These are phyloP conservation scores for Ctenodactylus gundi DNA, from an alignment of 2,113 vertebrate genomes.

Conservation along the genomic window DNA sequence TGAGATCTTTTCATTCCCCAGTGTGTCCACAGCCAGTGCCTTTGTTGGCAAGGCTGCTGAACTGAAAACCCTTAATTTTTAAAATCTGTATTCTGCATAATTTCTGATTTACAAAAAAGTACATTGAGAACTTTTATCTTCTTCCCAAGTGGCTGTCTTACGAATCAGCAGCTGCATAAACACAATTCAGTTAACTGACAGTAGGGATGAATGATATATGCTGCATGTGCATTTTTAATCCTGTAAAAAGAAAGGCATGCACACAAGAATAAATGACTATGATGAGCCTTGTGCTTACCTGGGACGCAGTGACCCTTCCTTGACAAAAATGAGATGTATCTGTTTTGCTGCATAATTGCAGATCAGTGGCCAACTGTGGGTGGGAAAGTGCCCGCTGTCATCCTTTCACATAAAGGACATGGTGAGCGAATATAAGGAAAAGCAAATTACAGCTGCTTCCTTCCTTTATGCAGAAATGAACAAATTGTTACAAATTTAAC, in stretches of 20 bases:
- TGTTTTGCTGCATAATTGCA: not conserved
- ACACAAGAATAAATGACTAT: not conserved
- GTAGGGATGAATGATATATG: conserved; percentile 36
- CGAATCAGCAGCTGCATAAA: conserved; percentile 66
- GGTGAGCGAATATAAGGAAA: not conserved
- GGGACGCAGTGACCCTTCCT: not conserved
- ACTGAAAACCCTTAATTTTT: not conserved
- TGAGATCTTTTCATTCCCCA: not conserved
- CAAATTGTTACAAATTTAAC: not conserved
- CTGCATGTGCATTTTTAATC: conserved; percentile 62
- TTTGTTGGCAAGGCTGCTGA: not conserved
- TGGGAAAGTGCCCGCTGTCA: not conserved
- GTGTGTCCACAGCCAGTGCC: not conserved
- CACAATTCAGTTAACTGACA: conserved; percentile 42
- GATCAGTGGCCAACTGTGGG: not conserved
- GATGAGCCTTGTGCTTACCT: not conserved
- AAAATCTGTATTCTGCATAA: not conserved
- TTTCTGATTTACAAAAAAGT: conserved; percentile 57
- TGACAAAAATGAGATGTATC: not conserved
- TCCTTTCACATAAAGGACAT: not conserved
- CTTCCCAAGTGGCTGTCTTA: conserved; percentile 43
- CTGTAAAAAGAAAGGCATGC: not conserved
- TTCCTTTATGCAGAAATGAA: not conserved
- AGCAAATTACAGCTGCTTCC: not conserved
- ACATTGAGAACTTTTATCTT: conserved; percentile 44